These are phyloP conservation scores for Glyptemys insculpta DNA, from an alignment of 2,797 vertebrate species.

Conservation along the genomic window DNA sequence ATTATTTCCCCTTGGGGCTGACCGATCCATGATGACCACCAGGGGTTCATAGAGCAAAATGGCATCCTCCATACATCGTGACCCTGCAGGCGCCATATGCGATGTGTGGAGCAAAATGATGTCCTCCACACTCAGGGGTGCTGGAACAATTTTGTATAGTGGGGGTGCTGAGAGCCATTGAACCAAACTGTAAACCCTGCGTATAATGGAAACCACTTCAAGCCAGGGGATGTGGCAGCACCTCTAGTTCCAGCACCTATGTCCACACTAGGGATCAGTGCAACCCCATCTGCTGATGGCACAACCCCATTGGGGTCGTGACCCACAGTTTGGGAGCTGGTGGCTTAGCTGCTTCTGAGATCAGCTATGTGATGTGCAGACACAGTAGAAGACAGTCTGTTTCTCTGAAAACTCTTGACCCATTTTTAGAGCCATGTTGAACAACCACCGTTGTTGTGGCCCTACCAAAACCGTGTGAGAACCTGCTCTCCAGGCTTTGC, in stretches of 20 bases:
- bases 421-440: background rate
- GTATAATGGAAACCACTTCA: too few relatives aligned
- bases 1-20: background rate
- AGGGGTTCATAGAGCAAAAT: background rate
- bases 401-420: background rate
- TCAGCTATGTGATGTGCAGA: background rate
- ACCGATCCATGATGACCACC: background rate
- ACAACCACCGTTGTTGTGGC: background rate
- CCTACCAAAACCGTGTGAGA: background rate
- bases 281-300: background rate
- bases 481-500: background rate
- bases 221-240: too few relatives aligned
- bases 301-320: background rate
- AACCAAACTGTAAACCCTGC: too few relatives aligned
- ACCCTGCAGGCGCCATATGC: background rate
- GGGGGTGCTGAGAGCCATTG: too few relatives aligned
- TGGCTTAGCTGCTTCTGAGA: background rate
- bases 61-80: background rate
- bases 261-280: background rate
- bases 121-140: background rate
- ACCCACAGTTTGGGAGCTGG: background rate
- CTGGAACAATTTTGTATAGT: too few relatives aligned
- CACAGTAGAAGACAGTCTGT: background rate
- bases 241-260: too few relatives aligned
- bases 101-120: background rate